Evolutionary conservation across 2,797 vertebrate genomes (phyloP).

Genomic region (Odontamblyopus rebecca): DNA sequence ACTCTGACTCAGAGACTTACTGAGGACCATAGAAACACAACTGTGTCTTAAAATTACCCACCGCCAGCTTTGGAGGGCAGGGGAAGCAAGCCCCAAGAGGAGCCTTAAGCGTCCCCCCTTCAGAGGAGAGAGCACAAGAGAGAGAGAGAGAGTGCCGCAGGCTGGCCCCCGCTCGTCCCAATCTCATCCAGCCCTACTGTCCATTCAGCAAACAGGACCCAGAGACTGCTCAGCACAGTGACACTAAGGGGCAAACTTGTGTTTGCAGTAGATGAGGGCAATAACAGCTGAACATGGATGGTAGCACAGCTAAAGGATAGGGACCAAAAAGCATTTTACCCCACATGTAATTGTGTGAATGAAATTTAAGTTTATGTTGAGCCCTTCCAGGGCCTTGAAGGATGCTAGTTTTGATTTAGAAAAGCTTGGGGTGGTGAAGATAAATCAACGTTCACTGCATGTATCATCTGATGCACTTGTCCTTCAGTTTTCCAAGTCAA

Average conservation of each 20-base stretch:
- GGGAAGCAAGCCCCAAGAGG: constrained; percentile 56
- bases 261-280: constrained; percentile 61
- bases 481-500: constrained; percentile 59
- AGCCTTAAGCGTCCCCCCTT: constrained; percentile 68
- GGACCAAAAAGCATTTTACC: constrained; percentile 87
- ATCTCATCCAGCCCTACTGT: constrained; percentile 76
- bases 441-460: constrained; percentile 57
- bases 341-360: constrained; percentile 60
- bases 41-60: constrained; percentile 76
- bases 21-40: constrained; percentile 74
- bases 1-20: constrained; percentile 97
- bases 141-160: constrained; percentile 54
- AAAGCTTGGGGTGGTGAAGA: constrained; percentile 18
- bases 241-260: constrained; percentile 50
- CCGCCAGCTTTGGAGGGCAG: constrained; percentile 63
- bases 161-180: constrained; percentile 62
- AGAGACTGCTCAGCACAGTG: constrained; percentile 58
- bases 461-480: constrained; percentile 60
- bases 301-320: constrained; percentile 82
- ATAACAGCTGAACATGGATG: constrained; percentile 75
- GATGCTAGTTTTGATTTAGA: constrained; percentile 33
- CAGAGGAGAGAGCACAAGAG: constrained; percentile 32
- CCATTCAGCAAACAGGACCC: constrained; percentile 75
- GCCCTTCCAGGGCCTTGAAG: constrained; percentile 3
- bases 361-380: constrained; percentile 22